A percentile compares a stretch with the other conserved stretches of the same genome.
Evolutionary conservation across 2,113 vertebrate genomes (phyloP).

Genomic region (Callithrix jacchus): DNA sequence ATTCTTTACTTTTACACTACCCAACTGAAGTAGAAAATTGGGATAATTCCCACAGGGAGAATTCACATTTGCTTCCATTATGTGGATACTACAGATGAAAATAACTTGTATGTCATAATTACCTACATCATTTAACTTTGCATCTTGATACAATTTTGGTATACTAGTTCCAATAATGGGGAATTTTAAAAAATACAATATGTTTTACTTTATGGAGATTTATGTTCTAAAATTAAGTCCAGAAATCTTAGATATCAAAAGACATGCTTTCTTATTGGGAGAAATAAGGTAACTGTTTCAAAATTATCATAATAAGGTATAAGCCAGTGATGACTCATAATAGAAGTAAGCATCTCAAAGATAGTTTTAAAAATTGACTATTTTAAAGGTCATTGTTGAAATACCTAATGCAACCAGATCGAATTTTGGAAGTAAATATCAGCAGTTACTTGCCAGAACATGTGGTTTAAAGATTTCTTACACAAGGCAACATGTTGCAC

Average conservation of each 20-base stretch:
- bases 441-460: conserved; percentile 42
- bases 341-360: neutral
- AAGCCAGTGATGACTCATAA: neutral
- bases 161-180: neutral
- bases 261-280: neutral
- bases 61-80: conserved; percentile 18
- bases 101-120: conserved; percentile 39
- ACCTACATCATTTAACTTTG: neutral
- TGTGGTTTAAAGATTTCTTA: conserved; percentile 55
- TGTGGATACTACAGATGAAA: conserved; percentile 9
- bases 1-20: conserved; percentile 18
- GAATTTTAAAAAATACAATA: neutral
- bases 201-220: neutral
- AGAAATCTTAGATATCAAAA: conserved; percentile 15
- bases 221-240: neutral
- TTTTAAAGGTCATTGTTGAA: conserved; percentile 44
- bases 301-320: neutral
- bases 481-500: neutral
- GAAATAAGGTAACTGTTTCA: neutral
- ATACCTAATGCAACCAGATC: neutral
- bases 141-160: neutral
- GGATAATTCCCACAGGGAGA: conserved; percentile 1
- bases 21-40: conserved; percentile 29
- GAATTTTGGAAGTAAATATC: conserved; percentile 41
- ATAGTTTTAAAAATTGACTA: neutral